A percentile compares a stretch with the other conserved stretches of the same genome.
Conservation (phyloP, 2,113 vertebrate genomes). For the Nipponia nippon region DNA sequence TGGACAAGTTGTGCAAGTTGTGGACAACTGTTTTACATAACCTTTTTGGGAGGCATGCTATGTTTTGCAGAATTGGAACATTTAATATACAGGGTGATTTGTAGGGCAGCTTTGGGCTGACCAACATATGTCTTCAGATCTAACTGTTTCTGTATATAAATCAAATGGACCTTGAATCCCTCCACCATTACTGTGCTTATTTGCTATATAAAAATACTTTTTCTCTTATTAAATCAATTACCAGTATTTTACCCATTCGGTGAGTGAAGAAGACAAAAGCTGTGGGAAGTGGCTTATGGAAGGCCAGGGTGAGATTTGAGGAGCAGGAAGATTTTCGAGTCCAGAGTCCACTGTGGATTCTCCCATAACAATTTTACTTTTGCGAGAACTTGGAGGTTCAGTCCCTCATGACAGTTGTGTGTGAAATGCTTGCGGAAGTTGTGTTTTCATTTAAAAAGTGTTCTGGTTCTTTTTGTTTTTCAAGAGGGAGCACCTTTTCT, state of each 20-base stretch:
- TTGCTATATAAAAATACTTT: neutral
- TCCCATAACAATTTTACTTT: neutral
- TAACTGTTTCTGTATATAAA: neutral
- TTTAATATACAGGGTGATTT: neutral
- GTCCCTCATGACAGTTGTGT: neutral
- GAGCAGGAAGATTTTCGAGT: neutral
- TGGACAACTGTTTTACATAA: neutral
- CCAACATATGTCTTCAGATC: neutral
- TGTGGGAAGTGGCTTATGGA: neutral
- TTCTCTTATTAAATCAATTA: neutral
- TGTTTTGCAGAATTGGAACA: neutral
- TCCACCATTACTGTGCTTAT: neutral
- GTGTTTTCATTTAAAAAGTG: neutral
- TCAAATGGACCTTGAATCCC: neutral
- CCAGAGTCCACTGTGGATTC: neutral
- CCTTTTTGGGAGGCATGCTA: fast-evolving
- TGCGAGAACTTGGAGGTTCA: neutral
- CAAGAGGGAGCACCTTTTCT: neutral
- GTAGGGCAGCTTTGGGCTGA: neutral
- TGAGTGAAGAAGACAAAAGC: neutral
- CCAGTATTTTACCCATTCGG: neutral
- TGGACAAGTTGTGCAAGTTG: neutral
- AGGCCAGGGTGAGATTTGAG: neutral
- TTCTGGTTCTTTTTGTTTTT: neutral
- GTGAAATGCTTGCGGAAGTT: neutral